Evolutionary conservation across 2,888 invertebrate genomes (phyloP), one percentile per base, ranked within the genome.

Genomic region (Halocaridina rubra): DNA sequence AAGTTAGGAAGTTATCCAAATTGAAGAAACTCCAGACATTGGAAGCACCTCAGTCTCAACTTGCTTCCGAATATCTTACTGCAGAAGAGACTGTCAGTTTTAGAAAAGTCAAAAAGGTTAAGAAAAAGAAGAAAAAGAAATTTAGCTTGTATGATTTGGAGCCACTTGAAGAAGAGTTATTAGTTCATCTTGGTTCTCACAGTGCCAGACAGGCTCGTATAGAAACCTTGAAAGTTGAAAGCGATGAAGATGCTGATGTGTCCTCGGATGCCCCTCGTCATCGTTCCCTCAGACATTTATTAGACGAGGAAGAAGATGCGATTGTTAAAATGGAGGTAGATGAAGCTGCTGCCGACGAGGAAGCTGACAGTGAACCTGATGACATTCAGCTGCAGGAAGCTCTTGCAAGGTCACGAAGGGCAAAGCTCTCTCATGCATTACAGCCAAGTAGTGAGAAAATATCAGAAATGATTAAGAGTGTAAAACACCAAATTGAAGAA

Each of bases 51-150:
- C 93, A 93, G 89, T 92, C 94, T 39, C 93, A 93, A 89, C 89
- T 96, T 22, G 98, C 98, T 1, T 94, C 95, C 10, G 98, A 99
- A 91, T 99, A 97, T 91, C 95, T 95, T 90, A 95, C 95, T 82
- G 94, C 95, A 88, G 98, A 98, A 92, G 92, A 98, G 90, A 91
- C 92, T 87, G 93, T 95, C 80, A 95, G 95, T 92, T 97, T 98
- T 91, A 98, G 97, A 91, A 97, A 97, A 90, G 93, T 95, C 75
- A 97, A 96, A 91, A 95, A 94, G 89, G 94, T 94, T 92, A 93
- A 94, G 88, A 93, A 90, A 27, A 91, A 95, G 0, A 91, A 89
- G 67, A 90, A 91, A 61, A 92, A 93, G 89, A 90, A 92, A 85
- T 90, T 96, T 3, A 95, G 94, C 89, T 95, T 95, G 0, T 95